These are phyloP conservation scores for Oreortyx pictus DNA, from an alignment of 2,797 vertebrate genomes.

Conservation along the genomic window DNA sequence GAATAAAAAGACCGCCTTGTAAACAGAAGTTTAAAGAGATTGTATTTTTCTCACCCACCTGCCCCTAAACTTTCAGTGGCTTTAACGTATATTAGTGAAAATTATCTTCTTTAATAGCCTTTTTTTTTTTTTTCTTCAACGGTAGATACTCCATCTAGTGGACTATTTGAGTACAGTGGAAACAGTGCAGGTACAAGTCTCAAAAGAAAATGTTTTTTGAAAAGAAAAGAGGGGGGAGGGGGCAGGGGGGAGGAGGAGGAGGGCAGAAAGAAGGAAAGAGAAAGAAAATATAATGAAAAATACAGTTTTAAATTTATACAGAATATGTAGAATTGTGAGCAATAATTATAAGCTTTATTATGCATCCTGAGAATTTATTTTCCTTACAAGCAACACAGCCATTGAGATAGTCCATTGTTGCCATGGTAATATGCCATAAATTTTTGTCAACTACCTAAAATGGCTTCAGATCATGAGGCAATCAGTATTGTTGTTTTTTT, in stretches of 20 bases:
- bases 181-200: constrained; percentile 16
- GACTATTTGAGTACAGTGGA: constrained; percentile 46
- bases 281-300: not conserved
- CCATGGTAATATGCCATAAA: constrained; percentile 64
- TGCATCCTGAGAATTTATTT: constrained; percentile 12
- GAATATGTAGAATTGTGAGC: not conserved
- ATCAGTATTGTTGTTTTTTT: not conserved
- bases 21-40: not conserved
- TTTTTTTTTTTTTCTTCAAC: not conserved
- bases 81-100: not conserved
- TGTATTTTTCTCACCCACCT: not conserved
- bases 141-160: constrained; percentile 82
- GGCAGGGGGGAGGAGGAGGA: too few relatives aligned
- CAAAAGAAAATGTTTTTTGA: not conserved
- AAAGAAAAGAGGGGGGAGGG: not conserved
- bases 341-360: constrained; percentile 40
- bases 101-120: not conserved
- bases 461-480: constrained; percentile 59
- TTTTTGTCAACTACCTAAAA: constrained; percentile 66
- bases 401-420: constrained; percentile 59
- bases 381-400: not conserved
- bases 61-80: not conserved
- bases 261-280: not conserved
- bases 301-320: not conserved
- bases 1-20: not conserved